These are phyloP conservation scores for Dendrolimus punctatus DNA, from an alignment of 1,140 invertebrate genomes.

Conservation along the genomic window DNA sequence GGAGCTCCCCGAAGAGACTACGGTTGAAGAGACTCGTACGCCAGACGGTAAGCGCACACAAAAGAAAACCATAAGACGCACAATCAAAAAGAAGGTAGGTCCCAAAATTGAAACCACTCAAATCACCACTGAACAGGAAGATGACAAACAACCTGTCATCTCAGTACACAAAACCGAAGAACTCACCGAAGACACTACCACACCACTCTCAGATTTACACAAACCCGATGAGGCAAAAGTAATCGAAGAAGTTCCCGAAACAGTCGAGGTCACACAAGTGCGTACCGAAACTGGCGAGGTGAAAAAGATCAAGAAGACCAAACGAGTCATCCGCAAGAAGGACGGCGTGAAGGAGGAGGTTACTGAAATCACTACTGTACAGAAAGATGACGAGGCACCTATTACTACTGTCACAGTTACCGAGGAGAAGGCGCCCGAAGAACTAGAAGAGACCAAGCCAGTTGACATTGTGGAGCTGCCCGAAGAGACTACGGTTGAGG, in stretches of 20 bases:
- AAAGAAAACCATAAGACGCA: constrained; percentile 48
- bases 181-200: constrained; percentile 23
- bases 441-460: constrained; percentile 2
- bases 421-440: constrained; percentile 4
- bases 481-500: constrained; percentile 1
- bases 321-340: constrained; percentile 41
- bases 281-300: constrained; percentile 42
- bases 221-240: constrained; percentile 32
- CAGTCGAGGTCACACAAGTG: constrained; percentile 42
- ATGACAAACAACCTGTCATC: constrained; percentile 27
- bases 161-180: constrained; percentile 35
- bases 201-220: constrained; percentile 11
- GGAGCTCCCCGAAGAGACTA: constrained; percentile 13
- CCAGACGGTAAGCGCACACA: constrained; percentile 43
- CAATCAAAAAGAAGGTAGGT: constrained; percentile 44
- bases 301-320: constrained; percentile 44
- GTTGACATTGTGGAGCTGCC: constrained; percentile 6
- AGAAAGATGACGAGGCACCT: constrained; percentile 59
- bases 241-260: constrained; percentile 52
- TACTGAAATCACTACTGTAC: constrained; percentile 54
- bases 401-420: constrained; percentile 31
- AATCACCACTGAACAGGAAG: constrained; percentile 35
- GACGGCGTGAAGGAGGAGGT: constrained; percentile 35
- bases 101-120: constrained; percentile 38
- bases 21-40: constrained; percentile 17